phyloP scores from a whole-genome alignment of 2,888 invertebrate species.

The Ochropleura plecta region DNA sequence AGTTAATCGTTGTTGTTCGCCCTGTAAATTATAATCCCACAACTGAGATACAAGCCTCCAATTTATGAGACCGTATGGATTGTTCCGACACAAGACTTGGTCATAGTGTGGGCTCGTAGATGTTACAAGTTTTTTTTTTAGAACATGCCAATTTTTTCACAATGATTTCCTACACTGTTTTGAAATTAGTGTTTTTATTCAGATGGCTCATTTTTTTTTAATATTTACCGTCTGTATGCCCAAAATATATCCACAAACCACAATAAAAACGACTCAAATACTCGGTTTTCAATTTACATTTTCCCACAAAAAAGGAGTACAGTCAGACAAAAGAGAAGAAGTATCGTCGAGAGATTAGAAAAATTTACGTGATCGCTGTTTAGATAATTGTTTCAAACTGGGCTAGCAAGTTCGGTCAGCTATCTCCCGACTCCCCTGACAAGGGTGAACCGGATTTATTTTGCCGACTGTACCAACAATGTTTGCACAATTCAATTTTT shows the following conservation, averaged over 20 bases:
- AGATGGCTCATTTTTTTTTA: neutral
- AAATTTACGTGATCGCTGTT: conserved; percentile 81
- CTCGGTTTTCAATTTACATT: conserved; percentile 70
- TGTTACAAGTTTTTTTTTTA: too few relatives aligned
- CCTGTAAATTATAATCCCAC: too few relatives aligned
- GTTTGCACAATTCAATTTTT: conserved; percentile 70
- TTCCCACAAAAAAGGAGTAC: conserved; percentile 49
- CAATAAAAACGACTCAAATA: conserved; percentile 33
- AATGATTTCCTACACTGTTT: too few relatives aligned
- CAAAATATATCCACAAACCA: conserved; percentile 23
- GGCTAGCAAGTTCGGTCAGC: conserved; percentile 77
- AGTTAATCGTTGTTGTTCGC: too few relatives aligned
- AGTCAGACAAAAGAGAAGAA: conserved; percentile 65
- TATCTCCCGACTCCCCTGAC: conserved; percentile 75
- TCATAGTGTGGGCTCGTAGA: too few relatives aligned
- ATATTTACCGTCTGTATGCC: neutral
- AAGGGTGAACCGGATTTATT: conserved; percentile 77
- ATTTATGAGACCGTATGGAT: too few relatives aligned
- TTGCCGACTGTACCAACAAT: conserved; percentile 56
- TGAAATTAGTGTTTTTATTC: too few relatives aligned
- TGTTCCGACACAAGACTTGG: too few relatives aligned
- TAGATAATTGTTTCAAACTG: conserved; percentile 75
- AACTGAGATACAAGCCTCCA: too few relatives aligned
- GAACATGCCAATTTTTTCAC: too few relatives aligned
- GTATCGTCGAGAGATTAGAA: conserved; percentile 80